Conservation (phyloP, 53 echinoderm and acorn worm species). For the Crossaster papposus region DNA sequence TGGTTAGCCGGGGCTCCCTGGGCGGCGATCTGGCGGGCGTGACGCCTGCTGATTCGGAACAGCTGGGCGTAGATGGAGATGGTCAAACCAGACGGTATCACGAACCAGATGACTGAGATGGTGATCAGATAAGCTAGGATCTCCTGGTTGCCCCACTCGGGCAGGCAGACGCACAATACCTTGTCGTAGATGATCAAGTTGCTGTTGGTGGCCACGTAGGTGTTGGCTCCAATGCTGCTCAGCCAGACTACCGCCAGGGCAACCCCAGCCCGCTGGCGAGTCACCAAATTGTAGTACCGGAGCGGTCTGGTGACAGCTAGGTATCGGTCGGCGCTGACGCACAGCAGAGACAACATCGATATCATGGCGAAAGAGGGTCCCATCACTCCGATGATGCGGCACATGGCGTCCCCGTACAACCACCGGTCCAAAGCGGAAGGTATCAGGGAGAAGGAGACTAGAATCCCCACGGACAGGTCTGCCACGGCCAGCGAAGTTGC, state of each 20-base stretch:
- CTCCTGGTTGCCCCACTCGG: conserved; percentile 39
- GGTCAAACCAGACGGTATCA: conserved; percentile 4
- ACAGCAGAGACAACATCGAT: conserved; percentile 1
- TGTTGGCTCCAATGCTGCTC: conserved; percentile 32
- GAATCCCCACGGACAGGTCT: conserved; percentile 4
- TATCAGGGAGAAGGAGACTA: not conserved
- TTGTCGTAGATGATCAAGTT: conserved; percentile 40
- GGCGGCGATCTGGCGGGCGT: conserved; percentile 46
- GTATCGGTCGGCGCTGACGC: conserved; percentile 36
- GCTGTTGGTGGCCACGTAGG: conserved; percentile 14
- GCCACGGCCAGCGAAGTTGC: conserved; percentile 36
- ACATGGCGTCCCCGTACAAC: conserved; percentile 23
- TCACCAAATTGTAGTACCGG: conserved; percentile 14
- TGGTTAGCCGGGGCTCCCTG: not conserved
- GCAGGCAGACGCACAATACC: conserved; percentile 22
- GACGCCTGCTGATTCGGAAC: conserved; percentile 30
- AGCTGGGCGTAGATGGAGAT: conserved; percentile 12
- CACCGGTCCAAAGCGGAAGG: conserved; percentile 30
- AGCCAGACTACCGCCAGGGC: not conserved
- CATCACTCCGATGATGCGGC: not conserved
- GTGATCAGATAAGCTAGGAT: conserved; percentile 15
- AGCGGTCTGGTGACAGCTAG: conserved; percentile 34
- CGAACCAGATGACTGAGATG: conserved; percentile 7
- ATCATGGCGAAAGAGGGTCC: not conserved
- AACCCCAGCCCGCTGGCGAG: conserved; percentile 3